phyloP scores from a whole-genome alignment of 1,140 invertebrate genomes.

The Drosophila grimshawi region DNA sequence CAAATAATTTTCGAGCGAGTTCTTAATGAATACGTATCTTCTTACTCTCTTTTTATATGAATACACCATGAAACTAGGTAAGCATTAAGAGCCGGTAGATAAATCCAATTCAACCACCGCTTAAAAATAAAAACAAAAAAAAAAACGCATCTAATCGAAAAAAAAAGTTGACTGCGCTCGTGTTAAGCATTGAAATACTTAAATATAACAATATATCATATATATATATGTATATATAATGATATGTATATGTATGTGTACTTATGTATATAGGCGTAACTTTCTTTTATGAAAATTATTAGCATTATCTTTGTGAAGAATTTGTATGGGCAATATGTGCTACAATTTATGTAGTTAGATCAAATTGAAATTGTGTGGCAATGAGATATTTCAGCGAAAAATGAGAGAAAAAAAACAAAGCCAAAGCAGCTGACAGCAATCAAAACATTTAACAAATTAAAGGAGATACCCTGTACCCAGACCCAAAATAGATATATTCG shows the following conservation, averaged over 20 bases:
- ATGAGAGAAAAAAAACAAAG: not conserved
- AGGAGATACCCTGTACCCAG: no score
- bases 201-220: constrained; percentile 11
- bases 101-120: not conserved
- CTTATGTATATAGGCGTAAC: no score
- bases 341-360: constrained; percentile 39
- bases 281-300: not conserved
- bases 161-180: constrained; percentile 3
- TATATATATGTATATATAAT: constrained; percentile 22
- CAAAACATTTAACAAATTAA: not conserved
- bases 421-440: constrained; percentile 1
- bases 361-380: constrained; percentile 27
- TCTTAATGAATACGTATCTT: constrained; percentile 50
- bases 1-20: constrained; percentile 48
- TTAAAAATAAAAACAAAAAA: constrained; percentile 2
- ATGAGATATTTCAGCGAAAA: not conserved
- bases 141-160: not conserved
- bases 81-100: constrained; percentile 11
- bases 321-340: constrained; percentile 7
- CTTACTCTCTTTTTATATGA: constrained; percentile 72
- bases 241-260: no score
- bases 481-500: no score
- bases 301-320: constrained; percentile 1
- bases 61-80: constrained; percentile 16
- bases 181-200: constrained; percentile 12